Percentiles rank a stretch among this genome's conserved stretches.
Evolutionary conservation across 2,113 vertebrate genomes (phyloP).

Genomic region (Mionectes macconnelli): DNA sequence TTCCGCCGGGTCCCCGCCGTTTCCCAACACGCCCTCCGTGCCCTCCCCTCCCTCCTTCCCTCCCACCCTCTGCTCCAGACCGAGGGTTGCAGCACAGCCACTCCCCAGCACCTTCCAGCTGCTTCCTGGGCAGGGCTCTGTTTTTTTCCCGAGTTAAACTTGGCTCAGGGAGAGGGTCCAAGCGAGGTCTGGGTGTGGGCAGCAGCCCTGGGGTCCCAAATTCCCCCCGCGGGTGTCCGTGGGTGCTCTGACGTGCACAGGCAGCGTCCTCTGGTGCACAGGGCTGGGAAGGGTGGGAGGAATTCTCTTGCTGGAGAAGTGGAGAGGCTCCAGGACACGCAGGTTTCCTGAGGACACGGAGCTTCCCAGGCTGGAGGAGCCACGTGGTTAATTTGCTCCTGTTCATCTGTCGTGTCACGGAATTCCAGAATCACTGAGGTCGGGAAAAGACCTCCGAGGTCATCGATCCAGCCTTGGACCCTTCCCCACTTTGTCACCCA

Average conservation of each 20-base stretch:
- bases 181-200: neutral
- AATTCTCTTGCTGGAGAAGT: no score
- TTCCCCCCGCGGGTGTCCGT: neutral
- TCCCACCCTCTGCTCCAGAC: neutral
- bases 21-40: neutral
- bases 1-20: neutral
- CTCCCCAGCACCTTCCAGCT: neutral
- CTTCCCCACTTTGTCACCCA: neutral
- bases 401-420: neutral
- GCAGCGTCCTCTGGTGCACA: neutral
- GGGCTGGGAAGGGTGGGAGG: neutral
- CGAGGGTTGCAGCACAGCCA: neutral
- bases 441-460: neutral
- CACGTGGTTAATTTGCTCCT: neutral
- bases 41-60: no score
- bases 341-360: neutral
- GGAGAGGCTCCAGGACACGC: no score
- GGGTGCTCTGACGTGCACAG: neutral
- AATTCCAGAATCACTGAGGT: neutral
- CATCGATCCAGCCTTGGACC: neutral
- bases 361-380: neutral
- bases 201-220: neutral
- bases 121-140: neutral
- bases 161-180: accelerated
- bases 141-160: neutral